Evolutionary conservation across 2,888 invertebrate genomes (phyloP).

Genomic region (Polia nebulosa): DNA sequence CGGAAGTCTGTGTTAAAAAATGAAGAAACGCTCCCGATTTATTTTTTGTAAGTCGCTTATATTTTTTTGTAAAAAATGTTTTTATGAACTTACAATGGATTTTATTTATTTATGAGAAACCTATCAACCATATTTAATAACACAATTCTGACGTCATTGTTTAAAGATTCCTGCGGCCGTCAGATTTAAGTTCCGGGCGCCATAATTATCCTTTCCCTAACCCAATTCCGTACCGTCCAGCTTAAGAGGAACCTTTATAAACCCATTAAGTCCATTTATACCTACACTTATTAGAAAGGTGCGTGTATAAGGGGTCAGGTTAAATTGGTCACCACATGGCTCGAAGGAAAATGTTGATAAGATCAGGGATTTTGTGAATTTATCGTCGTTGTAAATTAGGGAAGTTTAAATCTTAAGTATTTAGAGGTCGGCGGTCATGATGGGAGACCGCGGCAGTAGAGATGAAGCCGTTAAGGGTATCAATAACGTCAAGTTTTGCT

Average conservation of each 20-base stretch:
- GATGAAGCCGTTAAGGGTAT: background rate
- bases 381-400: conserved; percentile 70
- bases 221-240: conserved; percentile 51
- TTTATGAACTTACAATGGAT: background rate
- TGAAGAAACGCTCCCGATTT: no score
- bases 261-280: conserved; percentile 52
- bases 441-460: background rate
- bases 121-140: conserved; percentile 22
- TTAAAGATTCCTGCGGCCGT: conserved; percentile 29
- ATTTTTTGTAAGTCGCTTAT: no score
- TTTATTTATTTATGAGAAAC: background rate
- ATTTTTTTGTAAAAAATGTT: background rate
- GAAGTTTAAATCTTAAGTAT: conserved; percentile 68
- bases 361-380: conserved; percentile 72
- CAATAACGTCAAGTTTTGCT: no score
- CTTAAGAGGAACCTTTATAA: conserved; percentile 49
- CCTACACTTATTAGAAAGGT: conserved; percentile 44
- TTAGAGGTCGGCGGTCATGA: conserved; percentile 37
- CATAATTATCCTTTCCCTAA: conserved; percentile 47
- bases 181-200: conserved; percentile 33
- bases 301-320: conserved; percentile 47
- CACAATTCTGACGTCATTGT: conserved; percentile 34
- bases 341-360: conserved; percentile 70
- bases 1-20: no score
- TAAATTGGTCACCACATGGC: conserved; percentile 51